A percentile compares a stretch with the other conserved stretches of the same genome.
phyloP scores from a whole-genome alignment of 2,888 invertebrate genomes.

The Marronus borbonicus region DNA sequence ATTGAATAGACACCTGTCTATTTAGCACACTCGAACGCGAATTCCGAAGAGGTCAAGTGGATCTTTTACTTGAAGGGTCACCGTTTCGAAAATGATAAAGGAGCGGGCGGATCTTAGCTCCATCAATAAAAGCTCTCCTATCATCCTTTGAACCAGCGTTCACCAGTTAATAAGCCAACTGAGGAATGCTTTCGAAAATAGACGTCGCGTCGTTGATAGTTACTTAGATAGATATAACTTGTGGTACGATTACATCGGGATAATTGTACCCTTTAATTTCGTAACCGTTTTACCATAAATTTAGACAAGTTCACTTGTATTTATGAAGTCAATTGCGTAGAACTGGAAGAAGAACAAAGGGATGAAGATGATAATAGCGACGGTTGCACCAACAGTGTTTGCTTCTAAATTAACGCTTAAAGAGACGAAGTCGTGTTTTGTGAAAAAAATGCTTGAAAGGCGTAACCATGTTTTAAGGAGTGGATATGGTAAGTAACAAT shows the following conservation, averaged over 20 bases:
- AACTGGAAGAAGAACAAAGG: not conserved
- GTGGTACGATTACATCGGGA: not conserved
- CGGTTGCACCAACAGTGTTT: not conserved
- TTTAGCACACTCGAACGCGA: slow-evolving; percentile 7
- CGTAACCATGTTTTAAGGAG: too few relatives aligned
- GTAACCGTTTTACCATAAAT: slow-evolving; percentile 26
- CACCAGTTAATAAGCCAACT: not conserved
- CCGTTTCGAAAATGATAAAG: slow-evolving; percentile 19
- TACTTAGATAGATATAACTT: not conserved
- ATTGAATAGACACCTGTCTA: not conserved
- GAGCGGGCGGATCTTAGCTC: slow-evolving; percentile 5
- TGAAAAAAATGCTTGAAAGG: too few relatives aligned
- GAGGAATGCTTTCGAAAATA: slow-evolving; percentile 3
- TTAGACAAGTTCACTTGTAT: slow-evolving; percentile 24
- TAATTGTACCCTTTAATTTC: slow-evolving; percentile 20
- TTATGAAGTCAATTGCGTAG: not conserved
- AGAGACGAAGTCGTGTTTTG: not conserved
- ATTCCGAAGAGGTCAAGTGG: slow-evolving; percentile 25
- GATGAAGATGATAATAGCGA: not conserved
- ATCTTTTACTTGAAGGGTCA: not conserved
- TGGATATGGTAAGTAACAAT: too few relatives aligned
- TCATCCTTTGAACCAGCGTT: not conserved
- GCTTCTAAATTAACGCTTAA: slow-evolving; percentile 1
- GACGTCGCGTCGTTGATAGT: not conserved
- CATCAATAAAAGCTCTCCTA: slow-evolving; percentile 19